A percentile compares a stretch with the other conserved stretches of the same genome.
Conservation (phyloP, 2,113 vertebrate genomes). For the Tringa solitaria region DNA sequence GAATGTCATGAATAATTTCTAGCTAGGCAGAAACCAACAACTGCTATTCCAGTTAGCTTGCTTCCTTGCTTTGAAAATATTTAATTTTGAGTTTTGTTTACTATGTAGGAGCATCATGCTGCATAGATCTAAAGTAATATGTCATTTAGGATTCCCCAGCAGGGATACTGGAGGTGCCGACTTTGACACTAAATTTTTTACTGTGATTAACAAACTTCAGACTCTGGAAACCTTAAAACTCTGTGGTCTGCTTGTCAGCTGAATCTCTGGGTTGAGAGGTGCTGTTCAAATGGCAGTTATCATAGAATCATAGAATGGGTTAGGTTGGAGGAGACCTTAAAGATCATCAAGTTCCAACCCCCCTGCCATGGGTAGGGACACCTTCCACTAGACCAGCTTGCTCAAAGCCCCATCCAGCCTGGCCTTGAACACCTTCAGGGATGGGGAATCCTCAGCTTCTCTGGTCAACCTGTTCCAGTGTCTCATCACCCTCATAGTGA, state of each 20-base stretch:
- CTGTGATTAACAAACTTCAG: background rate
- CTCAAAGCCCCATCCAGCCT: background rate
- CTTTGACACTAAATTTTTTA: background rate
- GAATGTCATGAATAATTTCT: background rate
- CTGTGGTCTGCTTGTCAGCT: background rate
- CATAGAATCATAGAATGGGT: background rate
- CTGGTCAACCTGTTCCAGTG: background rate
- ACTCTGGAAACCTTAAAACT: background rate
- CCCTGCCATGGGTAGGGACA: background rate
- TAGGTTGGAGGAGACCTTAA: background rate
- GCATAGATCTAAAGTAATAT: background rate
- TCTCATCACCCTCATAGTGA: background rate
- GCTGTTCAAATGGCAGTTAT: background rate
- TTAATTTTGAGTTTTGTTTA: conserved; percentile 2
- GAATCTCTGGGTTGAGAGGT: background rate
- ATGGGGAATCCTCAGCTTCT: background rate
- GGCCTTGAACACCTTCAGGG: background rate
- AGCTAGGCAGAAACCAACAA: background rate
- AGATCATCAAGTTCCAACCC: background rate
- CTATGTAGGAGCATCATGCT: background rate
- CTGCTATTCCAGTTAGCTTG: background rate
- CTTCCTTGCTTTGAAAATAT: background rate
- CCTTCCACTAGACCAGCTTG: background rate
- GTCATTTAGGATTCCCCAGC: background rate
- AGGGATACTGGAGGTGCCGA: background rate